phyloP scores from a whole-genome alignment of 2,888 invertebrate genomes.

The Disparrhopalites patrizii region DNA sequence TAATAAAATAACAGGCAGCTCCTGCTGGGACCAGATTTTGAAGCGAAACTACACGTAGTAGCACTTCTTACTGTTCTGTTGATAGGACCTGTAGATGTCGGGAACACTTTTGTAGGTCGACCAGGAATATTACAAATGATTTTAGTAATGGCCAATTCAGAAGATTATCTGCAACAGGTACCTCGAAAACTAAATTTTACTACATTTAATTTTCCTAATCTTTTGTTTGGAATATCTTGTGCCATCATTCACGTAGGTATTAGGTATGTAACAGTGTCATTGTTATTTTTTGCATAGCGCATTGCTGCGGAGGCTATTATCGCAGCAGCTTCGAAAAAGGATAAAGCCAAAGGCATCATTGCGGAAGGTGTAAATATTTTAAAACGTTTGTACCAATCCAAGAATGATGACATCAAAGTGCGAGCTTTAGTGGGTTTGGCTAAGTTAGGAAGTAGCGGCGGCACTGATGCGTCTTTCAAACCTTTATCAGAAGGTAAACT shows the following conservation, averaged over 20 bases:
- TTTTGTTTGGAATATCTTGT: no score
- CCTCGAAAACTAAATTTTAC: no score
- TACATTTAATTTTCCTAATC: no score
- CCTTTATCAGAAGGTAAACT: conserved; percentile 79
- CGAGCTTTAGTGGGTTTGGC: conserved; percentile 89
- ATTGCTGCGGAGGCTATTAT: conserved; percentile 96
- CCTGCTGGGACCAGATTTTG: conserved; percentile 77
- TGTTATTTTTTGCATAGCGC: conserved; percentile 58
- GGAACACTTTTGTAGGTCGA: conserved; percentile 68
- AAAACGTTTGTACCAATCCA: conserved; percentile 85
- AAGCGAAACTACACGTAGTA: conserved; percentile 76
- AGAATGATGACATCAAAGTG: conserved; percentile 84
- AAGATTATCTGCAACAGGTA: conserved; percentile 73
- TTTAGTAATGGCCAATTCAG: conserved; percentile 90
- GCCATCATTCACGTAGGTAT: no score
- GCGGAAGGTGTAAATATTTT: conserved; percentile 85
- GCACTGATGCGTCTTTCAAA: conserved; percentile 87
- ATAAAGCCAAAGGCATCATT: conserved; percentile 87
- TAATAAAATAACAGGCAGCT: conserved; percentile 58
- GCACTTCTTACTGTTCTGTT: conserved; percentile 85
- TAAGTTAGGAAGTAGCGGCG: conserved; percentile 91
- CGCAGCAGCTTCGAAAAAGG: conserved; percentile 94
- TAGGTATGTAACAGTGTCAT: conserved; percentile 7
- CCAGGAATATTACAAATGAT: conserved; percentile 91
- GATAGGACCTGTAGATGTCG: conserved; percentile 88